Conservation (phyloP, 2,797 vertebrate genomes). For the Zalophus californianus region DNA sequence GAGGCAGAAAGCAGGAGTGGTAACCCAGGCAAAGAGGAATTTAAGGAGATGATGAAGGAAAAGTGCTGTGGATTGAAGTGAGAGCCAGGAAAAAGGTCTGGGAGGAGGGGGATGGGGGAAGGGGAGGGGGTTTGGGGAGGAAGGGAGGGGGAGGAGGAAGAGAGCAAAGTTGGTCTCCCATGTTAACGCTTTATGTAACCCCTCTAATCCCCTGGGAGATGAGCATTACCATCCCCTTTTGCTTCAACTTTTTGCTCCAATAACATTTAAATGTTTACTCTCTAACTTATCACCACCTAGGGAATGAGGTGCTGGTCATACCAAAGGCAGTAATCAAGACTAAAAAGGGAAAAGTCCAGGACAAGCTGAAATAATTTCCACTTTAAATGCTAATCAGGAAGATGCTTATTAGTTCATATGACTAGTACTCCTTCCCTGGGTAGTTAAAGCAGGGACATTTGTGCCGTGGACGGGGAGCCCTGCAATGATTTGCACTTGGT, state of each 20-base stretch:
- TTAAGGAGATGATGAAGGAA: not conserved
- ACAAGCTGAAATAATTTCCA: not conserved
- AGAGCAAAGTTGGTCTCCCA: not conserved
- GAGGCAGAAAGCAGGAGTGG: not conserved
- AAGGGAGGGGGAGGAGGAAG: not conserved
- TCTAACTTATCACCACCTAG: not conserved
- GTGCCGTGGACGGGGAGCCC: not conserved
- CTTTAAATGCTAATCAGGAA: not conserved
- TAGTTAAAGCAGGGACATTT: not conserved
- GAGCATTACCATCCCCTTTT: not conserved
- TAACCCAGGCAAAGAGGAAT: not conserved
- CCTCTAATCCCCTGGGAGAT: not conserved
- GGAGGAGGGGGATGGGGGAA: not conserved
- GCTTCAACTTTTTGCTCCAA: not conserved
- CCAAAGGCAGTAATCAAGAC: not conserved
- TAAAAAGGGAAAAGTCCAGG: not conserved
- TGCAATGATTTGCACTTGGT: not conserved
- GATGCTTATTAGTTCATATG: not conserved
- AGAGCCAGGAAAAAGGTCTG: too few relatives aligned
- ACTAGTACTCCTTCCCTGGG: not conserved
- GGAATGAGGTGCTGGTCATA: not conserved
- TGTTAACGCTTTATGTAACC: fast-evolving
- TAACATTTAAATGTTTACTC: not conserved
- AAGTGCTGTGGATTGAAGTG: not conserved
- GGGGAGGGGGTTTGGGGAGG: not conserved